Evolutionary conservation across 2,113 vertebrate genomes (phyloP).

Genomic region (Pangasianodon gigas): DNA sequence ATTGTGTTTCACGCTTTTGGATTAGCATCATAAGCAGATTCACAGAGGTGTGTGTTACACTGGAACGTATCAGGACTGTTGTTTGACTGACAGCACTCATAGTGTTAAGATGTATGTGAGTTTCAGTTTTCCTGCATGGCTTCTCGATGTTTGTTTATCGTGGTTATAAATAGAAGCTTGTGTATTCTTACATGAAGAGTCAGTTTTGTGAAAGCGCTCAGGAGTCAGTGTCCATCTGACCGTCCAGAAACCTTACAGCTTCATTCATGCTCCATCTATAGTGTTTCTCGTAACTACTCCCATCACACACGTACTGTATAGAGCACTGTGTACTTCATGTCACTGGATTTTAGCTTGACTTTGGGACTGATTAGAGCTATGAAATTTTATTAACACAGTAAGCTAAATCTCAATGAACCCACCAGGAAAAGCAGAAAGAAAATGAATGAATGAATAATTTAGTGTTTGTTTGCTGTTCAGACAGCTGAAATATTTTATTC

Average conservation of each 20-base stretch:
- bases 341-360: neutral
- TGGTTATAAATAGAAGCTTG: neutral
- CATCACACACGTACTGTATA: neutral
- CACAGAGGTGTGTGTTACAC: neutral
- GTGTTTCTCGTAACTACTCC: neutral
- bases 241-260: neutral
- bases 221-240: neutral
- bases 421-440: neutral
- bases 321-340: neutral
- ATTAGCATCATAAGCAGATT: neutral
- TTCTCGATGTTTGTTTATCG: neutral
- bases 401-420: neutral
- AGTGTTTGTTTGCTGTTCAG: neutral
- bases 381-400: neutral
- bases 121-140: neutral
- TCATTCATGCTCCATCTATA: neutral
- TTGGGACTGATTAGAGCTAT: neutral
- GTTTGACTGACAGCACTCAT: neutral
- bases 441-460: neutral
- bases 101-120: neutral
- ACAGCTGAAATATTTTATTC: too few species aligned
- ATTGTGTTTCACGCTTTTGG: neutral
- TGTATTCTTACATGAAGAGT: neutral
- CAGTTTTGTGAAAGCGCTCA: neutral
- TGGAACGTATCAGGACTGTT: neutral